phyloP scores from a whole-genome alignment of 92 coral and sea anemone genomes.

The Siderastrea radians region DNA sequence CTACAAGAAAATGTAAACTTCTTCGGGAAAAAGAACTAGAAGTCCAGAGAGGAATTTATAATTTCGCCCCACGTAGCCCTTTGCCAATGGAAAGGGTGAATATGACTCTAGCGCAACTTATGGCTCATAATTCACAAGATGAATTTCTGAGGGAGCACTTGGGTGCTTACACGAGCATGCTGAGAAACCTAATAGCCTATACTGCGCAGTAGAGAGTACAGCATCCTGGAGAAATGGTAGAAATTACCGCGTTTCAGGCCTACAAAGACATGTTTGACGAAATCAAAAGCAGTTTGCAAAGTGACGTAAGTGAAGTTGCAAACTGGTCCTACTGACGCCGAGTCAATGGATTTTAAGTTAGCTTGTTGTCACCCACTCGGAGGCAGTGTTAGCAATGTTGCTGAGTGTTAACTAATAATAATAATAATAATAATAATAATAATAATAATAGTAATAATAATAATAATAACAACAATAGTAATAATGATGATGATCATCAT shows the following conservation, averaged over 20 bases:
- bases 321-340: background rate
- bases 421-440: too few relatives aligned
- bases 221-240: conserved; percentile 18
- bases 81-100: conserved; percentile 32
- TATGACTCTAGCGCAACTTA: background rate
- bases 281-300: background rate
- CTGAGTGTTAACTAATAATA: too few relatives aligned
- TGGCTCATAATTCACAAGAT: background rate
- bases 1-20: background rate
- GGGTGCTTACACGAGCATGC: background rate
- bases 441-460: too few relatives aligned
- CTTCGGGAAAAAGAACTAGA: background rate
- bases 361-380: too few relatives aligned
- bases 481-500: too few relatives aligned
- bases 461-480: too few relatives aligned
- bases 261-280: conserved; percentile 15
- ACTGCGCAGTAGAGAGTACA: conserved; percentile 6
- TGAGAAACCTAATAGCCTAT: background rate
- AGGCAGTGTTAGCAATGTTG: too few relatives aligned
- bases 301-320: conserved; percentile 2
- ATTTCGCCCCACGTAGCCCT: background rate
- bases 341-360: too few relatives aligned
- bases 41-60: conserved; percentile 11
- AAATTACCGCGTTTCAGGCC: background rate
- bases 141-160: background rate